Conservation (phyloP, 2,888 invertebrate genomes). For the Cantharis rustica region DNA sequence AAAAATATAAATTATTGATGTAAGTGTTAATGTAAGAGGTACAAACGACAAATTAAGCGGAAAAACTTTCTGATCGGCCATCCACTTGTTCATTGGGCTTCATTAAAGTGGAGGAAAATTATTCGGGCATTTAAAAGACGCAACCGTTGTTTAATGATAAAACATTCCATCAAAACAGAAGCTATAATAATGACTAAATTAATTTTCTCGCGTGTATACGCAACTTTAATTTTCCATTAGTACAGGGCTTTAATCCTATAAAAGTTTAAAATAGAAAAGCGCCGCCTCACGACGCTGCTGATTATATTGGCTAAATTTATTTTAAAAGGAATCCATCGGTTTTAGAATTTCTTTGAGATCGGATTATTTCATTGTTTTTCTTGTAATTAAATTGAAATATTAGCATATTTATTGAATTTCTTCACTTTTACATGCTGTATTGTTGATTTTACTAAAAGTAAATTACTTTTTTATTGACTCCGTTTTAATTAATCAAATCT, state of each 20-base stretch:
- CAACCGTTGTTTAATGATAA: conserved; percentile 40
- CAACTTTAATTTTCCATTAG: conserved; percentile 39
- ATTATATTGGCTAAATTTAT: conserved; percentile 13
- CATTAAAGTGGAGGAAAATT: conserved; percentile 31
- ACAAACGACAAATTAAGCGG: conserved; percentile 39
- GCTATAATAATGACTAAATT: conserved; percentile 34
- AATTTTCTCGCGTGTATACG: conserved; percentile 37
- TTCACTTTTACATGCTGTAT: background rate
- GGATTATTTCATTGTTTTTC: conserved; percentile 28
- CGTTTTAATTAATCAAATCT: background rate
- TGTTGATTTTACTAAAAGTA: background rate
- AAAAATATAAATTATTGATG: background rate
- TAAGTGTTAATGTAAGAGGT: background rate
- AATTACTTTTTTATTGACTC: background rate
- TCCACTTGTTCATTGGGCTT: conserved; percentile 11
- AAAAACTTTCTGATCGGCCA: conserved; percentile 41
- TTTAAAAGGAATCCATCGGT: conserved; percentile 19
- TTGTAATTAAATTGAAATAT: conserved; percentile 29
- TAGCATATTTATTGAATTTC: conserved; percentile 26
- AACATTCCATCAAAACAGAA: conserved; percentile 38
- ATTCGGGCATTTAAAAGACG: conserved; percentile 26
- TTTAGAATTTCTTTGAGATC: conserved; percentile 19
- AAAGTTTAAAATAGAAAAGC: conserved; percentile 27
- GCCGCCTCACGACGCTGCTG: conserved; percentile 20
- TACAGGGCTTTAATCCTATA: conserved; percentile 29